Conservation (phyloP, 2,113 vertebrate species). For the Oplegnathus fasciatus region DNA sequence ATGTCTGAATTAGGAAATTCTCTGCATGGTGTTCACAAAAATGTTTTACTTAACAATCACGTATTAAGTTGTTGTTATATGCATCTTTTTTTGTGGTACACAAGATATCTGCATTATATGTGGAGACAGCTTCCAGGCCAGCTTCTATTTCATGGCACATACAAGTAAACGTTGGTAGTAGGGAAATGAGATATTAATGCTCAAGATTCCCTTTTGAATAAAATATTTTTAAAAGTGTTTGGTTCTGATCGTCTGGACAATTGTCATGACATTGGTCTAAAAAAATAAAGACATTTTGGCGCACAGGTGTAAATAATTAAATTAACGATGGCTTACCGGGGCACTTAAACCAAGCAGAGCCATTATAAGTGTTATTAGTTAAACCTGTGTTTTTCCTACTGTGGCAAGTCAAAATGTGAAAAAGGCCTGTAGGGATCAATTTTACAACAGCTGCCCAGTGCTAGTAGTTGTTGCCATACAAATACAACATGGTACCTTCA, state of each 20-base stretch:
- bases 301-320: background rate
- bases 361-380: background rate
- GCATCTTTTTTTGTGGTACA: constrained; percentile 32
- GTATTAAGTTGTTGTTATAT: constrained; percentile 31
- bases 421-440: background rate
- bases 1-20: background rate
- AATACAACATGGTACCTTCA: background rate
- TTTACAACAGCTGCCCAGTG: too few relatives aligned
- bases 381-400: background rate
- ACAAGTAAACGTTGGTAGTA: constrained; percentile 23
- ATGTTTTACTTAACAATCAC: constrained; percentile 14
- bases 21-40: constrained; percentile 45
- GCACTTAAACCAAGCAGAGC: background rate
- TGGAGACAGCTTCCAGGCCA: constrained; percentile 9
- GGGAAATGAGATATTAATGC: constrained; percentile 41
- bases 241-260: background rate
- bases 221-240: constrained; percentile 40
- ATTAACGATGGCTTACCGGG: background rate
- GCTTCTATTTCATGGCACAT: constrained; percentile 55
- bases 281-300: background rate
- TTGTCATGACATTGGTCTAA: background rate
- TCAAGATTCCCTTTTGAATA: constrained; percentile 64
- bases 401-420: background rate
- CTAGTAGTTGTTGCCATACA: background rate
- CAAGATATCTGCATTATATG: constrained; percentile 16